Conservation (phyloP, 2,888 invertebrate genomes). For the Sarcophaga carnaria region DNA sequence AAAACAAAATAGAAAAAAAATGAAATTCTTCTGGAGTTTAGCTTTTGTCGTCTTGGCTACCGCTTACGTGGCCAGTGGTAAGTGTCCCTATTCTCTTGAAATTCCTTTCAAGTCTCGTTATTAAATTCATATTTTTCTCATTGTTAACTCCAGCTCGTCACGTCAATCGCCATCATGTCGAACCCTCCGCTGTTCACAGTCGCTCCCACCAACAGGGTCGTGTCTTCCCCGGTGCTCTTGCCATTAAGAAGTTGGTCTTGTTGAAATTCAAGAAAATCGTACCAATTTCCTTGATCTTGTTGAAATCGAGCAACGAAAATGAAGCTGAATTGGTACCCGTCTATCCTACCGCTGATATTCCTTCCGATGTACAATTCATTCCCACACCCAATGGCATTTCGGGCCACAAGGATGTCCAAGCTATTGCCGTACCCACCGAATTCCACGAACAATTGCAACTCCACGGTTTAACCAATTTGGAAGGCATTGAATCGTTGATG, state of each 20-base stretch:
- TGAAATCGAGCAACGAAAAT: conserved; percentile 76
- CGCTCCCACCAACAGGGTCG: conserved; percentile 69
- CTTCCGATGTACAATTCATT: conserved; percentile 77
- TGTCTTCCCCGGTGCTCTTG: conserved; percentile 77
- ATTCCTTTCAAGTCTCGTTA: background rate
- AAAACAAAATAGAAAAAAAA: background rate
- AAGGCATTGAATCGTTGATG: conserved; percentile 76
- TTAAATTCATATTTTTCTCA: background rate
- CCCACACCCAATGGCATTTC: conserved; percentile 78
- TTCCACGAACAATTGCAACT: conserved; percentile 76
- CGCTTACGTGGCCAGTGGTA: conserved; percentile 72
- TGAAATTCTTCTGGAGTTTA: conserved; percentile 61
- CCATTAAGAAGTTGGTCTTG: conserved; percentile 78
- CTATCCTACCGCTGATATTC: conserved; percentile 78
- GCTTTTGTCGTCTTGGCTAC: conserved; percentile 72
- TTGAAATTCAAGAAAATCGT: conserved; percentile 79
- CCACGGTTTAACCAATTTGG: conserved; percentile 75
- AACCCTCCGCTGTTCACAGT: background rate
- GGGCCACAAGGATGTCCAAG: conserved; percentile 78
- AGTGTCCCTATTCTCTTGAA: conserved; percentile 47
- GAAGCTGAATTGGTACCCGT: conserved; percentile 79
- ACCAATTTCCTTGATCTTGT: conserved; percentile 77
- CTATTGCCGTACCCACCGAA: conserved; percentile 78
- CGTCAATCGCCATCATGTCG: conserved; percentile 17
- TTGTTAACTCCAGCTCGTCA: conserved; percentile 13